Evolutionary conservation across 2,113 vertebrate genomes (phyloP).

Genomic region (Phalacrocorax pelagicus): DNA sequence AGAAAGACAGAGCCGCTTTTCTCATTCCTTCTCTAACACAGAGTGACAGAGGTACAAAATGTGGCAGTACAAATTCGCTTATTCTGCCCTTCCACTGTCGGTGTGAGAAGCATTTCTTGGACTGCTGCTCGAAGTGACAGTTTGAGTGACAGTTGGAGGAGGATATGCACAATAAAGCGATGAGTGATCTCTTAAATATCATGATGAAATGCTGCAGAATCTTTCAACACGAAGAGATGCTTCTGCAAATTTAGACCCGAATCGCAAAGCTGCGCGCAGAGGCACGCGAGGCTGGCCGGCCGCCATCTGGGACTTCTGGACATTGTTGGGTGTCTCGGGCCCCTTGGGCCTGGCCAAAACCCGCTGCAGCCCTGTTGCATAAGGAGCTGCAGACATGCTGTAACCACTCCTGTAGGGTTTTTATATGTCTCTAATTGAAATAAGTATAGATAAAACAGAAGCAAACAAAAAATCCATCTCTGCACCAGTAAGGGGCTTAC

Average conservation of each 20-base stretch:
- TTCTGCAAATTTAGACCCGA: neutral
- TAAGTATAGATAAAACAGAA: neutral
- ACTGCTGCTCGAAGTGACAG: neutral
- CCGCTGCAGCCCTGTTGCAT: neutral
- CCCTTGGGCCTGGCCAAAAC: neutral
- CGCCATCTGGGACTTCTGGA: neutral
- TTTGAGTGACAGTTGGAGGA: constrained; percentile 21
- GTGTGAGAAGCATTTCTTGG: neutral
- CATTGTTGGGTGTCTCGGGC: neutral
- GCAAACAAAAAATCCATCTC: neutral
- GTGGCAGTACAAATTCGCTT: neutral
- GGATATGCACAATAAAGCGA: neutral
- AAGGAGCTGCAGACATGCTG: neutral
- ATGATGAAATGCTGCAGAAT: neutral
- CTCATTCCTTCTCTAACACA: neutral
- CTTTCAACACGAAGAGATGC: neutral
- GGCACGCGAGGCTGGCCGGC: neutral
- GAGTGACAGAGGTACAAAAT: neutral
- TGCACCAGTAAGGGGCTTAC: neutral
- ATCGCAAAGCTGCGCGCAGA: neutral
- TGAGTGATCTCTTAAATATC: neutral
- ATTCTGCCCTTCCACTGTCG: rapidly evolving
- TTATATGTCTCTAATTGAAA: neutral
- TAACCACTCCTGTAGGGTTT: rapidly evolving
- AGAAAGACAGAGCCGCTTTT: neutral